A percentile compares a stretch with the other conserved stretches of the same genome.
phyloP scores from a whole-genome alignment of 1,140 invertebrate species.

The Akabosia matsudoensis region DNA sequence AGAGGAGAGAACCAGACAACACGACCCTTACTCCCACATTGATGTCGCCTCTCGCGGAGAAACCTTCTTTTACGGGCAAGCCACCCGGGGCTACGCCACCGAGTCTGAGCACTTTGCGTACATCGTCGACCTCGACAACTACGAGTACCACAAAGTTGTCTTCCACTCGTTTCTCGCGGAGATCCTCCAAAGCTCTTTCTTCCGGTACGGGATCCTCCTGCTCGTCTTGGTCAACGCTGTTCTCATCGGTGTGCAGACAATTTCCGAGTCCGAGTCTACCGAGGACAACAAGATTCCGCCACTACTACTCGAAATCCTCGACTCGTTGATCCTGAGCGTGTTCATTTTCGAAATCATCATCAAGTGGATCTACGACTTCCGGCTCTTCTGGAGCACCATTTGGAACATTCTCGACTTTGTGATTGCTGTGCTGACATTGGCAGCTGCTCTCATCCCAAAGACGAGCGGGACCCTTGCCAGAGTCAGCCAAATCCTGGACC shows the following conservation, averaged over 20 bases:
- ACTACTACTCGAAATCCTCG: conserved; percentile 32
- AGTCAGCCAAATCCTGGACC: too few species aligned
- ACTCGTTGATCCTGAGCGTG: conserved; percentile 45
- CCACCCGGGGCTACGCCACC: conserved; percentile 1
- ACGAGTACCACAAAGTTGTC: conserved; percentile 43
- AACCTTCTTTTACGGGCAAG: background rate
- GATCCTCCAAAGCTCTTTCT: conserved; percentile 39
- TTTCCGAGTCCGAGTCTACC: background rate
- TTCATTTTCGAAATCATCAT: conserved; percentile 48
- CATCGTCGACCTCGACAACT: conserved; percentile 41
- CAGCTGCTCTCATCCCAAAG: conserved; percentile 32
- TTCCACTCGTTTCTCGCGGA: conserved; percentile 40
- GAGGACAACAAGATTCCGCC: conserved; percentile 8
- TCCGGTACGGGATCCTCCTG: conserved; percentile 35
- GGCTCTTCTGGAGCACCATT: conserved; percentile 47
- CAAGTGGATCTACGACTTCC: conserved; percentile 50
- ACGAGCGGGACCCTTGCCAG: conserved; percentile 32
- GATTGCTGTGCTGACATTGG: conserved; percentile 42
- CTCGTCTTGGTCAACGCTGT: conserved; percentile 45
- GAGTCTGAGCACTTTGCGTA: conserved; percentile 34
- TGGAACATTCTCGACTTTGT: conserved; percentile 49
- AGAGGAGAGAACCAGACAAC: background rate
- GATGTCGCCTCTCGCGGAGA: conserved; percentile 32
- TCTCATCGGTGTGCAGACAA: conserved; percentile 43
- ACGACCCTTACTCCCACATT: conserved; percentile 32